Conservation (phyloP, 2,113 vertebrate species). For the Petromus typicus region DNA sequence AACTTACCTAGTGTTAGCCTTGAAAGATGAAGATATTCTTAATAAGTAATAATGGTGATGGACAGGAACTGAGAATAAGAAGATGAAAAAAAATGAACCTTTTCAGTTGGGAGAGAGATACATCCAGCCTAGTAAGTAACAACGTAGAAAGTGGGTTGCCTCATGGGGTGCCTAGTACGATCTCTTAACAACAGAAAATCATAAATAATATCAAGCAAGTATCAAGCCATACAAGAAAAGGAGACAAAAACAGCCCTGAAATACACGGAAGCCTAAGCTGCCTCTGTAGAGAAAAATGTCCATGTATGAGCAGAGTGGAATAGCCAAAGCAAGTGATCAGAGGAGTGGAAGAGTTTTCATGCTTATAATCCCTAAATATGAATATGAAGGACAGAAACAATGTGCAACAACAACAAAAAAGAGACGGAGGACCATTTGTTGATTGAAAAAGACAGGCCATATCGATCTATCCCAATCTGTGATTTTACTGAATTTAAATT, state of each 20-base stretch:
- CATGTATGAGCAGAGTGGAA: not conserved
- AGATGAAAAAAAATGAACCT: not conserved
- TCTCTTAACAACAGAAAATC: not conserved
- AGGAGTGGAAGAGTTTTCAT: not conserved
- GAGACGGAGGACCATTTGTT: not conserved
- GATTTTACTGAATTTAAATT: conserved; percentile 4
- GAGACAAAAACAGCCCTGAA: not conserved
- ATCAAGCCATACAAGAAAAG: not conserved
- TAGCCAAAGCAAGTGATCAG: not conserved
- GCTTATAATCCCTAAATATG: not conserved
- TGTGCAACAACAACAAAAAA: conserved; percentile 13
- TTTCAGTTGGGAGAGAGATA: not conserved
- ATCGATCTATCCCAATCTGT: not conserved
- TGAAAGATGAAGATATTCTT: conserved; percentile 11
- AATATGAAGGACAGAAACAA: not conserved
- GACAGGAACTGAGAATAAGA: not conserved
- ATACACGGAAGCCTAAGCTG: not conserved
- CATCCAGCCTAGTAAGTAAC: not conserved
- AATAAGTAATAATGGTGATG: not conserved
- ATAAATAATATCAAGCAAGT: not conserved
- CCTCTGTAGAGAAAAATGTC: not conserved
- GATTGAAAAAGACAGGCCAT: not conserved
- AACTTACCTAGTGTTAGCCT: not conserved
- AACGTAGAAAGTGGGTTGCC: not conserved
- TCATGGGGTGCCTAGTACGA: not conserved